Base-by-base conservation (phyloP, 2,888 invertebrate genomes). In the Parelbella ahira region DNA sequence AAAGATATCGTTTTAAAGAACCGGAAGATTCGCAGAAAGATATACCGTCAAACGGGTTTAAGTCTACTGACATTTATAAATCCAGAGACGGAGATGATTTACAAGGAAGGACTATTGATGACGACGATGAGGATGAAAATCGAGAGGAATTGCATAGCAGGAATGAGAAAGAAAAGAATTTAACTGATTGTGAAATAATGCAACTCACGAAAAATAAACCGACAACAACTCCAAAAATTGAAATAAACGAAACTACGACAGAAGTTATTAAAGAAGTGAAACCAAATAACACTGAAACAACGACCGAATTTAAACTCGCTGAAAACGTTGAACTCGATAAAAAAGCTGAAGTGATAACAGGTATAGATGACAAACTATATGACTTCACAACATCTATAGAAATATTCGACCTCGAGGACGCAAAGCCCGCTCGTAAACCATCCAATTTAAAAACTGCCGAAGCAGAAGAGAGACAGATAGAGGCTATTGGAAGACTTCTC, bases 391-490 rank as follows among this genome's bases (percentile, higher is more conserved):
- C 67, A 44, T 78, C 83, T 0, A 74, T 88, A 1, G 88, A 88
- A 73, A 76, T 88, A 1, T 58, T 83, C 7, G 77, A 87, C 21
- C 65, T 88, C 25, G 84, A 87, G 56, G 87, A 87, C 29, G 63
- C 68, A 0, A 78, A 75, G 39, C 59, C 54, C 50, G 67, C 65
- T 0, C 81, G 83, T 1, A 87, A 79, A 46, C 38, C 63, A 37
- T 53, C 79, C 0, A 71, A 84, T 51, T 51, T 77, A 1, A 88
- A 78, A 58, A 78, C 78, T 25, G 60, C 88, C 29, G 80, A 87
- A 55, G 87, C 88, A 0, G 88, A 88, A 60, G 88, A 88, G 37
- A 72, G 68, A 34, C 88, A 88, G 51, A 88, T 88, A 21, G 88
- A 88, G 59, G 88, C 80, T 12, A 84, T 88, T 11, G 88, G 88